Evolutionary conservation across 2,888 invertebrate genomes (phyloP), one percentile per base, ranked within the genome.

Genomic region (Serrognathus titanus): DNA sequence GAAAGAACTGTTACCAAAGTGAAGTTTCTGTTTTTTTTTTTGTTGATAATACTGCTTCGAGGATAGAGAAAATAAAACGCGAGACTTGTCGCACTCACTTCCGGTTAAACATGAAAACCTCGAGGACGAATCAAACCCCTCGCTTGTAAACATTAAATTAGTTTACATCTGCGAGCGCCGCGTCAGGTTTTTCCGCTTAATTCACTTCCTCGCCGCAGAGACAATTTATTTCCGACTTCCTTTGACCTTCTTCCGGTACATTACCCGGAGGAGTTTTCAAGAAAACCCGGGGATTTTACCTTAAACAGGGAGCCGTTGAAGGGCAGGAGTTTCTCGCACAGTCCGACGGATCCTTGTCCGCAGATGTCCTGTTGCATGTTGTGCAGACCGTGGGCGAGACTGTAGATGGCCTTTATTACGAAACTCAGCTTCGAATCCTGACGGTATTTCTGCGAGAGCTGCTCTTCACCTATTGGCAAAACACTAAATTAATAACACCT

Each of bases 401-500:
- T 87, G 77, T 86, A 85, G 63, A 90, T 84, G 2, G 90, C 88
- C 74, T 90, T 90, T 69, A 88, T 86, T 39, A 91, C 89, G 72
- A 90, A 88, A 64, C 87, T 88, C 73, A 91, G 81, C 76, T 91
- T 91, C 12, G 90, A 85, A 75, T 92, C 91, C 72, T 88, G 88
- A 53, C 82, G 82, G 75, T 86, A 87, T 46, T 79, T 77, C 11
- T 79, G 75, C 1, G 76, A 72, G 53, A 86, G 73, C 20, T 78
- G 79, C 74, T 87, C 87, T 10, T 79, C 70, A 0, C 86, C 87
- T 85, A 73, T 13, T 73, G 75, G 48, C 50, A 53, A 45, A 52
- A 58, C 53, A 55, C 11, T 40, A 12, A 40, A 12, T 40, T 40
- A 11, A 40, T 31, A 3, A 31, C 24, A 7, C 1, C 4, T 4